Conservation (phyloP, 64 coral and sea anemone species). For the Pachyseris speciosa region DNA sequence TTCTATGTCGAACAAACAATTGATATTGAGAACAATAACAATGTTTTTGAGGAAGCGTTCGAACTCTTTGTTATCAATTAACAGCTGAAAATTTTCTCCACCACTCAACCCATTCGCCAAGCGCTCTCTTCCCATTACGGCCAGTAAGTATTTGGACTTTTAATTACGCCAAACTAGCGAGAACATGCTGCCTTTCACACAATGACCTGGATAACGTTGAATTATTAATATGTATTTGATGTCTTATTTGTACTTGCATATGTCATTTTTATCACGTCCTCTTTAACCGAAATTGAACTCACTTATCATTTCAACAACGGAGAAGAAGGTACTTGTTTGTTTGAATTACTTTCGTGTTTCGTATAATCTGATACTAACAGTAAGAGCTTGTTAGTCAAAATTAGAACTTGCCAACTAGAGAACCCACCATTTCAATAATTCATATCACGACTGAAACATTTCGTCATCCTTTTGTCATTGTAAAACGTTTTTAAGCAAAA, state of each 20-base stretch:
- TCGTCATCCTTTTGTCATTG: no score
- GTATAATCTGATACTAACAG: not conserved
- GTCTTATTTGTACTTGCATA: not conserved
- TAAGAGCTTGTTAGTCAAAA: not conserved
- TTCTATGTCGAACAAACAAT: no score
- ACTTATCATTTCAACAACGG: not conserved
- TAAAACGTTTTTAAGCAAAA: not conserved
- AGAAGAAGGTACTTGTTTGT: not conserved
- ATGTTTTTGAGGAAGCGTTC: no score
- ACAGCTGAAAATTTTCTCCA: no score
- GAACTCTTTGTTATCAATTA: no score
- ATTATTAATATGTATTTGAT: conserved; percentile 1
- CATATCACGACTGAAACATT: not conserved
- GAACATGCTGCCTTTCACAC: no score
- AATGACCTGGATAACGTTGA: not conserved
- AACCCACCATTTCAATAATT: not conserved
- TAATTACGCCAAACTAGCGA: no score
- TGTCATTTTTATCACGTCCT: not conserved
- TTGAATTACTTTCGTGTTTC: not conserved
- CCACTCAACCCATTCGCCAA: no score
- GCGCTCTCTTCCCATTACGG: no score
- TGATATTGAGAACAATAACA: no score
- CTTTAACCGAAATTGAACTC: not conserved
- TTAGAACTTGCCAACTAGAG: not conserved
- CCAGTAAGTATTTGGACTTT: no score